phyloP scores from a whole-genome alignment of 1,140 invertebrate species.

The Drosophila bipectinata region DNA sequence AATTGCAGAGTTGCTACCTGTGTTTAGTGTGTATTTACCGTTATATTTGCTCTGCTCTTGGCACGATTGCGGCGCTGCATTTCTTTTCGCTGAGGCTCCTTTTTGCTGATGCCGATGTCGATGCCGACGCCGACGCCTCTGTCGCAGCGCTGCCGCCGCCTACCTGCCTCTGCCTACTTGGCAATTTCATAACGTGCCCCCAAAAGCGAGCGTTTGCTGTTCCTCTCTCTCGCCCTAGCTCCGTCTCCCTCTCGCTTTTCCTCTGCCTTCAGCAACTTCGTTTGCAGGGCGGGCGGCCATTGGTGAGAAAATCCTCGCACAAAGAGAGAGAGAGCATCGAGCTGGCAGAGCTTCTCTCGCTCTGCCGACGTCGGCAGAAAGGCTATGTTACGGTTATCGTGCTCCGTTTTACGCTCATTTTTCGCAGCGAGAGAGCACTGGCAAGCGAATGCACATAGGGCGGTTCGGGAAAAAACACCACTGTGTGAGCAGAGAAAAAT shows the following conservation, averaged over 20 bases:
- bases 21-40: slow-evolving; percentile 50
- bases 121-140: slow-evolving; percentile 2
- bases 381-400: slow-evolving; percentile 5
- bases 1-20: slow-evolving; percentile 17
- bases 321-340: slow-evolving; percentile 41
- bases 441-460: neutral
- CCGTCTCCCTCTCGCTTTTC: slow-evolving; percentile 14
- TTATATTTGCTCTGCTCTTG: slow-evolving; percentile 60
- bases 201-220: slow-evolving; percentile 57
- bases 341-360: neutral
- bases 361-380: neutral
- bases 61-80: slow-evolving; percentile 72
- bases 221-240: slow-evolving; percentile 23
- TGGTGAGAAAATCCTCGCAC: slow-evolving; percentile 26
- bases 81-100: slow-evolving; percentile 49
- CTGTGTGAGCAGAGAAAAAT: neutral
- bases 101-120: slow-evolving; percentile 22
- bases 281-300: slow-evolving; percentile 57
- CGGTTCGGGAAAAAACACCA: neutral
- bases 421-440: neutral
- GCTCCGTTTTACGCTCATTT: neutral
- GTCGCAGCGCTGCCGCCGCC: slow-evolving; percentile 18
- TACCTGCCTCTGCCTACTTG: slow-evolving; percentile 61
- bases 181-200: slow-evolving; percentile 74
- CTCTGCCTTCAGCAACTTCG: slow-evolving; percentile 56